Evolutionary conservation across 2,888 invertebrate species (phyloP).

Genomic region (Norana najaformis): DNA sequence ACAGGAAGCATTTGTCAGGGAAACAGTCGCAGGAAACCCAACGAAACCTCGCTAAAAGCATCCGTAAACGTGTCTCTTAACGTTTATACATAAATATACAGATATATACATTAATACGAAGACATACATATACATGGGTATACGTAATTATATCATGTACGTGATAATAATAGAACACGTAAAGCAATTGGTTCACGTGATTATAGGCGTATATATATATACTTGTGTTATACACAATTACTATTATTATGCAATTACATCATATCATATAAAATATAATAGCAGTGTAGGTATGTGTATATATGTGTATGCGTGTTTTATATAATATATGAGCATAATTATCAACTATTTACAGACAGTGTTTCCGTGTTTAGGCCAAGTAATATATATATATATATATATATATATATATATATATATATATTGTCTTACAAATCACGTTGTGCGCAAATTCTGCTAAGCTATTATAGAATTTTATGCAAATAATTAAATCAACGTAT

Average conservation of each 20-base stretch:
- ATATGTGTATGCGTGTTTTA: not conserved
- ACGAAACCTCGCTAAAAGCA: conserved; percentile 5
- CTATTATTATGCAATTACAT: too few species aligned
- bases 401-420: not conserved
- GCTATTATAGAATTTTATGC: too few species aligned
- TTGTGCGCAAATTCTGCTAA: not conserved
- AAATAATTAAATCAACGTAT: too few species aligned
- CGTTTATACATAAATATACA: not conserved
- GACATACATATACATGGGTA: too few species aligned
- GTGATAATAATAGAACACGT: not conserved
- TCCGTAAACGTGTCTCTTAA: conserved; percentile 13
- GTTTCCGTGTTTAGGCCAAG: too few species aligned
- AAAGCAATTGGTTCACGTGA: not conserved
- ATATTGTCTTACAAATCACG: not conserved
- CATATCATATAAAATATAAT: too few species aligned
- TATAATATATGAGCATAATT: not conserved
- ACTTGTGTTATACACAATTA: too few species aligned
- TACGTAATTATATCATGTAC: not conserved
- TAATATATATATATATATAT: too few species aligned
- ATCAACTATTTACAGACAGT: too few species aligned
- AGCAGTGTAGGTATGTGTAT: not conserved
- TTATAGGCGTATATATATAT: not conserved
- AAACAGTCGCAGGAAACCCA: not conserved
- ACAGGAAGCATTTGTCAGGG: conserved; percentile 7
- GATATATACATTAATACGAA: too few species aligned